Evolutionary conservation across 1,140 invertebrate genomes (phyloP), one percentile per base, ranked within the genome.

Genomic region (Drosophila sturtevanti): DNA sequence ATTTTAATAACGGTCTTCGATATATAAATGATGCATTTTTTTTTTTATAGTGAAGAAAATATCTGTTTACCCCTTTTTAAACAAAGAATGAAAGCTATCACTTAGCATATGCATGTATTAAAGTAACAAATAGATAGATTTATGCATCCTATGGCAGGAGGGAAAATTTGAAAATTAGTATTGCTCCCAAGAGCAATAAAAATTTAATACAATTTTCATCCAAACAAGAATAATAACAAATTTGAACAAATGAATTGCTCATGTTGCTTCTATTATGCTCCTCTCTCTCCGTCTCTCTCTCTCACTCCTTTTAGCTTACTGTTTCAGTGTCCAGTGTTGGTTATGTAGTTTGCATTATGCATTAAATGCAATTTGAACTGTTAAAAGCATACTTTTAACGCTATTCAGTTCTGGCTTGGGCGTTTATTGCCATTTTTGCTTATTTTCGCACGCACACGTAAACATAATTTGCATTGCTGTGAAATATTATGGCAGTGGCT

Each of bases 301-400:
- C 16, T 21, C 16, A 21, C 9, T 4, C 41, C 0, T 2, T 38
- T 12, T 3, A 31, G 27, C 37, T 38, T 4, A 1, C 65, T 59
- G 56, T 27, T 22, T 44, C n/a, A n/a, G 7, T 75, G 27, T 31
- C 27, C 27, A 64, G 60, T 75, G 69, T 72, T 58, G 51, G 51
- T 21, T 24, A 37, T 72, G 59, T 52, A 48, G 68, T 81, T 64
- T 81, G 69, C 71, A 66, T 65, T 68, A 67, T 78, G 74, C 79
- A 81, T 81, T 73, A 77, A 81, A 81, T 77, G 79, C 79, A 81
- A 74, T 81, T 81, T 81, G 74, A 81, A 74, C 69, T 81, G 81
- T 81, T 81, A 77, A 77, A 77, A 81, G 79, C 79, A 65, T 60
- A 81, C 74, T 81, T 65, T 81, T 64, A 72, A 65, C 63, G 41